Evolutionary conservation across 2,888 invertebrate species (phyloP).

Genomic region (Alloplasta piceator): DNA sequence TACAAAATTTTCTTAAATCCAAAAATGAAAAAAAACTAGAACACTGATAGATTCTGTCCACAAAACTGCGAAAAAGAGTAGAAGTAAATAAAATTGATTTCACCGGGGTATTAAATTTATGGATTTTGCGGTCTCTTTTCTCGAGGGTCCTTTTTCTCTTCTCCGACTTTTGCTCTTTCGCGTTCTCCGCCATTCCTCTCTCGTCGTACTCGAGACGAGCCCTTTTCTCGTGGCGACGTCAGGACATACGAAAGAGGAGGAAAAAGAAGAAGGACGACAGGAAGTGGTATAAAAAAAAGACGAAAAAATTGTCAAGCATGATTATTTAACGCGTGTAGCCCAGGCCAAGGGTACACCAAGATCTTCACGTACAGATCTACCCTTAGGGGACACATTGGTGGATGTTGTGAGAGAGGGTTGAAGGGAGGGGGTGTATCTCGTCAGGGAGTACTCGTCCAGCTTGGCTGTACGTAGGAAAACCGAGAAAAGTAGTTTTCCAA

Average conservation of each 20-base stretch:
- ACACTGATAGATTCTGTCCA: neutral
- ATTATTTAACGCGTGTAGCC: slow-evolving; percentile 52
- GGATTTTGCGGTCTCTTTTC: slow-evolving; percentile 36
- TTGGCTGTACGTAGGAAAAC: slow-evolving; percentile 38
- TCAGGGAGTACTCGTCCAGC: slow-evolving; percentile 46
- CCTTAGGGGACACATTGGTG: slow-evolving; percentile 10
- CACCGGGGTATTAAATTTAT: slow-evolving; percentile 25
- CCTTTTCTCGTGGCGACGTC: neutral
- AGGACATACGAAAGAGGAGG: neutral
- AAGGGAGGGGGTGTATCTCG: slow-evolving; percentile 15
- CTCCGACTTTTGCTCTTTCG: slow-evolving; percentile 14
- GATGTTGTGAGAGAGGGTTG: neutral
- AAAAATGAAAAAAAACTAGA: neutral
- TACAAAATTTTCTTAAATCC: neutral
- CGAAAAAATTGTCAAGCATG: slow-evolving; percentile 34
- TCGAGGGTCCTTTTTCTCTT: slow-evolving; percentile 25
- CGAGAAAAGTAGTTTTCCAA: slow-evolving; percentile 59
- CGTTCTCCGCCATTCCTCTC: slow-evolving; percentile 17
- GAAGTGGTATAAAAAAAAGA: slow-evolving; percentile 26
- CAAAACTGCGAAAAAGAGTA: neutral
- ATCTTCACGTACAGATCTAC: slow-evolving; percentile 31
- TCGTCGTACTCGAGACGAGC: neutral
- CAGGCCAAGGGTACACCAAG: slow-evolving; percentile 13
- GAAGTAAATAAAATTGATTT: neutral
- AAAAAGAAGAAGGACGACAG: neutral